These are phyloP conservation scores for Uria aalge DNA, from an alignment of 2,113 vertebrate species.

Conservation along the genomic window DNA sequence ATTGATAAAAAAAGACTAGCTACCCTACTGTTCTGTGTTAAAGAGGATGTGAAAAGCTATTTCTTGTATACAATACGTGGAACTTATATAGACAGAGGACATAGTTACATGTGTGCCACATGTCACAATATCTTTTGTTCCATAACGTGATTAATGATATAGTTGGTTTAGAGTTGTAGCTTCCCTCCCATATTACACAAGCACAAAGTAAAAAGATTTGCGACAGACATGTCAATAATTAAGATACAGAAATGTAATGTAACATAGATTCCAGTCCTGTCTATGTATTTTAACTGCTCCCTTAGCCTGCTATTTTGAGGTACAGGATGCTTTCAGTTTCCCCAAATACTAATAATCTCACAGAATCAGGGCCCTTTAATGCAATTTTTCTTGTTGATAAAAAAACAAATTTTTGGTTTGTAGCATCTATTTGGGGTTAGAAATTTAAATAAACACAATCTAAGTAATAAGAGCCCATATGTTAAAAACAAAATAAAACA, in stretches of 20 bases:
- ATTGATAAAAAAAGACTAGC: neutral
- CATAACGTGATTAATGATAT: neutral
- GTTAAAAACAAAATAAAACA: neutral
- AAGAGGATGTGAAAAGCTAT: neutral
- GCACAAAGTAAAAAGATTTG: neutral
- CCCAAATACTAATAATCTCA: neutral
- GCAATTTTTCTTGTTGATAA: neutral
- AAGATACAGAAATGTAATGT: neutral
- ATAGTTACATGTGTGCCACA: neutral
- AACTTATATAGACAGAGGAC: neutral
- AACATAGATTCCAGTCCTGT: neutral
- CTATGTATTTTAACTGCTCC: neutral
- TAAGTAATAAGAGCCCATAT: neutral
- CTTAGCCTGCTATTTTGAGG: neutral
- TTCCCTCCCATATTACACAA: neutral
- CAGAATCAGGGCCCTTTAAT: neutral
- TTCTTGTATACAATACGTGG: neutral
- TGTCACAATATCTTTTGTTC: neutral
- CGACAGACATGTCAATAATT: neutral
- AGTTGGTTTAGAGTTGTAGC: neutral
- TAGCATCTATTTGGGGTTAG: neutral
- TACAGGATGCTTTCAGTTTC: neutral
- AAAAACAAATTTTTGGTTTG: neutral
- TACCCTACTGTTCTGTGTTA: neutral
- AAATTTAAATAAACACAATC: constrained; percentile 29